A percentile compares a stretch with the other conserved stretches of the same genome.
phyloP scores from a whole-genome alignment of 2,113 vertebrate species.

The Ancistrus triradiatus region DNA sequence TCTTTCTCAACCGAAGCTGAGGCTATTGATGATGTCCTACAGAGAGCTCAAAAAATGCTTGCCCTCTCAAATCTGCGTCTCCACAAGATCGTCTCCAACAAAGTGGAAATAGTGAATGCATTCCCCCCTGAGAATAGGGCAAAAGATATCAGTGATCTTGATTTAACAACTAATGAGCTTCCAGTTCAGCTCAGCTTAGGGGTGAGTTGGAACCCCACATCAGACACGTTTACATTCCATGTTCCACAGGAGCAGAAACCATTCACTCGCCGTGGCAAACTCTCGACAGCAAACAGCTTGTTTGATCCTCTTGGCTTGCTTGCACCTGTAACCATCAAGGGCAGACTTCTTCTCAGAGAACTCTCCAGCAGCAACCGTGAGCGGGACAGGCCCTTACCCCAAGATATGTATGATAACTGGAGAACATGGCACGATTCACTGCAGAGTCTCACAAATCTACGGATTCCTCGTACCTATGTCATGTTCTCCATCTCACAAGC shows the following conservation, averaged over 20 bases:
- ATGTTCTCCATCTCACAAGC: neutral
- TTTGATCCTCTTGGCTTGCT: constrained; percentile 12
- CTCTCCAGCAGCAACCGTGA: constrained; percentile 8
- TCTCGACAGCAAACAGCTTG: constrained; percentile 17
- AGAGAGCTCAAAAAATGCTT: neutral
- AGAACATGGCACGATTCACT: constrained; percentile 19
- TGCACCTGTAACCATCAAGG: constrained; percentile 19
- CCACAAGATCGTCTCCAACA: constrained; percentile 21
- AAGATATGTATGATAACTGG: constrained; percentile 11
- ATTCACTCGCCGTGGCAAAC: constrained; percentile 9
- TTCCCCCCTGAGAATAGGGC: constrained; percentile 1
- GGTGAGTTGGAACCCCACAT: constrained; percentile 6
- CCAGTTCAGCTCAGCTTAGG: neutral
- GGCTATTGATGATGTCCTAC: neutral
- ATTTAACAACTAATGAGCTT: neutral
- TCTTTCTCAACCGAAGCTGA: constrained; percentile 6
- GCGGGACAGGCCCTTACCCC: constrained; percentile 11
- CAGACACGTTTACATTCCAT: too few relatives aligned
- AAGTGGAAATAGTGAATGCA: neutral
- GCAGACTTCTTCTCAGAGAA: constrained; percentile 19
- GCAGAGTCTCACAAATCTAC: neutral
- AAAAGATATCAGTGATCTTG: constrained; percentile 9
- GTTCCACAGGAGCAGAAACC: too few relatives aligned
- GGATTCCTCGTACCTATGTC: constrained; percentile 10
- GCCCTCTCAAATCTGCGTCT: constrained; percentile 12